Base-by-base conservation (phyloP, 2,888 invertebrate species). In the Pimpla rufipes region DNA sequence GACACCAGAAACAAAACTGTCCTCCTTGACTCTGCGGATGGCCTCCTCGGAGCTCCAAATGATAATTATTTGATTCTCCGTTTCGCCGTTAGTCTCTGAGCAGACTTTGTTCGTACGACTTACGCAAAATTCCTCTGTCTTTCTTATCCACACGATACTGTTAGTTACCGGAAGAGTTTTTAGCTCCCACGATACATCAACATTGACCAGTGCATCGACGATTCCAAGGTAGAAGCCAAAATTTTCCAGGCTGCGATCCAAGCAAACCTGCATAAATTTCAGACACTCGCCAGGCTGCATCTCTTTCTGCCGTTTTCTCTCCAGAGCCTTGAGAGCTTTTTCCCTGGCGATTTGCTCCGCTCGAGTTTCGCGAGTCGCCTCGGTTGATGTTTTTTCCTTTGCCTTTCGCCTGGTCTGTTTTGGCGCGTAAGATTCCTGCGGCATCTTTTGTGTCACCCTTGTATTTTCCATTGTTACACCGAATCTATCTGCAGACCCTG, bases 121-220 rank as follows among this genome's bases (percentile, higher is more conserved):
- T 2, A 91, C 13, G 78, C 88, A 88, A 78, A 90, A 67, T 7
- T 89, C 77, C 50, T 92, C 91, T 0, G 90, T 64, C 37, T 83
- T 90, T 87, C 93, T 90, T 23, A 83, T 93, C 94, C 94, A 95
- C 1, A 92, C 91, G 45, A 95, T 90, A 68, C 93, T 91, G 66
- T 92, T 91, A 16, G 93, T 90, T 77, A 93, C 85, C 23, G 91
- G 64, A 86, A 93, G 93, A 11, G 90, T 87, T 10, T 88, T 83
- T 7, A 91, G 68, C 68, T 87, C 88, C 83, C 90, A 93, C 21
- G 86, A 86, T 42, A 94, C 86, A 37, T 91, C 89, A 13, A 88
- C 85, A 29, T 88, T 87, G 76, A 89, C 78, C 55, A 94, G 87
- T 11, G 86, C 73, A 7, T 83, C 86, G 23, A 90, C 84, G 67